These are phyloP conservation scores for Zaprionus vittiger DNA, from an alignment of 1,140 invertebrate genomes.

Conservation along the genomic window DNA sequence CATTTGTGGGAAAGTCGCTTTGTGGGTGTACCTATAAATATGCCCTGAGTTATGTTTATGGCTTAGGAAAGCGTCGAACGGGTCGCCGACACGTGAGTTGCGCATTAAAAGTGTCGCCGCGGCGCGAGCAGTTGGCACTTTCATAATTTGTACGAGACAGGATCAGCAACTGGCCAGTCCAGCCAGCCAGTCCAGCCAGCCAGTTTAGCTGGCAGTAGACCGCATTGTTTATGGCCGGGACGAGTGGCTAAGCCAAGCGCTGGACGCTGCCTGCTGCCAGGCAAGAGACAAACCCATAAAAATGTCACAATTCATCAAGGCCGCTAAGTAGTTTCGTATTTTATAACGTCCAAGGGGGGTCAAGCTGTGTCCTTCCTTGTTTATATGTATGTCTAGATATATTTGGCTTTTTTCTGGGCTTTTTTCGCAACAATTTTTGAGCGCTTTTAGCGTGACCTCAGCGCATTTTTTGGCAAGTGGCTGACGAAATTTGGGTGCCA, in stretches of 20 bases:
- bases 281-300: slow-evolving; percentile 68
- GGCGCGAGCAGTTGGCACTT: slow-evolving; percentile 23
- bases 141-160: slow-evolving; percentile 48
- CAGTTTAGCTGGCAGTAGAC: slow-evolving; percentile 14
- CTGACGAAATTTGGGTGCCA: slow-evolving; percentile 8
- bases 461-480: slow-evolving; percentile 37
- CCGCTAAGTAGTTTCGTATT: slow-evolving; percentile 62
- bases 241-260: slow-evolving; percentile 55
- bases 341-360: slow-evolving; percentile 35
- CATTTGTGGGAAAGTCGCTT: not conserved
- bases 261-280: slow-evolving; percentile 17
- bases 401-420: not conserved
- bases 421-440: slow-evolving; percentile 39
- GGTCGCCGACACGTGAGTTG: slow-evolving; percentile 51
- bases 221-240: slow-evolving; percentile 50
- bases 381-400: slow-evolving; percentile 11
- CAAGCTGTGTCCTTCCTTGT: slow-evolving; percentile 10
- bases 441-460: slow-evolving; percentile 60
- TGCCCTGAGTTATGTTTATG: slow-evolving; percentile 57
- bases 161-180: slow-evolving; percentile 25
- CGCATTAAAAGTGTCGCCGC: slow-evolving; percentile 48
- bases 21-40: slow-evolving; percentile 42
- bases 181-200: slow-evolving; percentile 1
- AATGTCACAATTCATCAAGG: slow-evolving; percentile 72
- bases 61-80: slow-evolving; percentile 46